Conservation (phyloP, 2,797 vertebrate species). For the Myotis planiceps region DNA sequence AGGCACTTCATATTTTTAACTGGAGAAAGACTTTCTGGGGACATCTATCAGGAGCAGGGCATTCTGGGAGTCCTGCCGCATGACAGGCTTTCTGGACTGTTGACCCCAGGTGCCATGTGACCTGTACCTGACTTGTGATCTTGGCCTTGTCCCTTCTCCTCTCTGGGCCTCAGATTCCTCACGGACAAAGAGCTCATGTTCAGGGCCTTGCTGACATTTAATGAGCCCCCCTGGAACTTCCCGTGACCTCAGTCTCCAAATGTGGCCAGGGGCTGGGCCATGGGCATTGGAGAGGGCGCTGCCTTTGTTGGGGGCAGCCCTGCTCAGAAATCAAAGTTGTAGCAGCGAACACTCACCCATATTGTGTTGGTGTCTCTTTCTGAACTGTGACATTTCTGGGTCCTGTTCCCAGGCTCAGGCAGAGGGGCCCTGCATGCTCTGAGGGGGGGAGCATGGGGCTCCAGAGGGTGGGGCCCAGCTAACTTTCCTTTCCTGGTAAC, state of each 20-base stretch:
- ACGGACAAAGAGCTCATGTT: background rate
- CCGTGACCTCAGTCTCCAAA: background rate
- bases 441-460: background rate
- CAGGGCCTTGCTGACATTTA: background rate
- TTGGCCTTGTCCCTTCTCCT: background rate
- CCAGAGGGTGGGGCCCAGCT: constrained; percentile 37
- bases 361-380: background rate
- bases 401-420: background rate
- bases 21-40: background rate
- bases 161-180: background rate
- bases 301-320: background rate
- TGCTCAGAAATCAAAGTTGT: background rate
- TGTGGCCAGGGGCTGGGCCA: fast-evolving
- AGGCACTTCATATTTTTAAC: background rate
- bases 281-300: background rate
- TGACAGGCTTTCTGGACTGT: background rate
- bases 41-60: background rate
- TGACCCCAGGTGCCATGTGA: background rate
- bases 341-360: background rate
- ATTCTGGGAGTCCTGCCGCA: background rate
- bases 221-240: background rate
- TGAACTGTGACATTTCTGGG: background rate
- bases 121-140: background rate
- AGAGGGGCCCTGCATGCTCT: background rate
- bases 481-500: constrained; percentile 76